phyloP scores from a whole-genome alignment of 2,113 vertebrate species.

The Pelusios castaneus region DNA sequence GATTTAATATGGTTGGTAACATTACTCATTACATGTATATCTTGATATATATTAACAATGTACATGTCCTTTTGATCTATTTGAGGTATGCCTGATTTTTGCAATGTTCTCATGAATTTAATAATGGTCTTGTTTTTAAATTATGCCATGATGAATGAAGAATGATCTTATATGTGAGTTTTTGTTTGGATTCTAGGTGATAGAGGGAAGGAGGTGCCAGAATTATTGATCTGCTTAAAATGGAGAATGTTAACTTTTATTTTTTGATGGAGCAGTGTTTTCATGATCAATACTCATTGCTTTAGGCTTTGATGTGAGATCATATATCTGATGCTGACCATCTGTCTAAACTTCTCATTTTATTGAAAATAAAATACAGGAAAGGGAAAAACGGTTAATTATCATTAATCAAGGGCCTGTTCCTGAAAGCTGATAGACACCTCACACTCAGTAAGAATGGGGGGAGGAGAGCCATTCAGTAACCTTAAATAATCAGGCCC shows the following conservation, averaged over 20 bases:
- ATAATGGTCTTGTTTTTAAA: not conserved
- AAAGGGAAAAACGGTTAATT: not conserved
- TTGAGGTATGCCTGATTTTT: not conserved
- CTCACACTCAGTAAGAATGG: not conserved
- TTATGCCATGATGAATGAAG: not conserved
- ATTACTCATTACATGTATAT: not conserved
- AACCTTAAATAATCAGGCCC: not conserved
- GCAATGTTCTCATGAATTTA: not conserved
- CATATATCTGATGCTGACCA: not conserved
- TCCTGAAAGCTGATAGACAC: not conserved
- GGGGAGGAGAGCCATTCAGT: not conserved
- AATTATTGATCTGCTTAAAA: not conserved
- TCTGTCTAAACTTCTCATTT: not conserved
- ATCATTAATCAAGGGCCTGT: not conserved
- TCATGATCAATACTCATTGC: not conserved
- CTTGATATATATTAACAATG: constrained; percentile 58
- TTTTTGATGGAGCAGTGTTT: not conserved
- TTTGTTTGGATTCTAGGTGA: not conserved
- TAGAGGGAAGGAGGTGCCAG: not conserved
- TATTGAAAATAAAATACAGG: not conserved
- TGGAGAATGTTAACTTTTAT: not conserved
- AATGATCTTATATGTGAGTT: not conserved
- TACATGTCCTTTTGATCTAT: constrained; percentile 8
- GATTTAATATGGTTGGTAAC: constrained; percentile 58
- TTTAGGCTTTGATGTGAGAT: not conserved